Percentiles rank a stretch among this genome's conserved stretches.
Evolutionary conservation across 1,140 invertebrate species (phyloP).

Genomic region (Lordiphosa collinella): DNA sequence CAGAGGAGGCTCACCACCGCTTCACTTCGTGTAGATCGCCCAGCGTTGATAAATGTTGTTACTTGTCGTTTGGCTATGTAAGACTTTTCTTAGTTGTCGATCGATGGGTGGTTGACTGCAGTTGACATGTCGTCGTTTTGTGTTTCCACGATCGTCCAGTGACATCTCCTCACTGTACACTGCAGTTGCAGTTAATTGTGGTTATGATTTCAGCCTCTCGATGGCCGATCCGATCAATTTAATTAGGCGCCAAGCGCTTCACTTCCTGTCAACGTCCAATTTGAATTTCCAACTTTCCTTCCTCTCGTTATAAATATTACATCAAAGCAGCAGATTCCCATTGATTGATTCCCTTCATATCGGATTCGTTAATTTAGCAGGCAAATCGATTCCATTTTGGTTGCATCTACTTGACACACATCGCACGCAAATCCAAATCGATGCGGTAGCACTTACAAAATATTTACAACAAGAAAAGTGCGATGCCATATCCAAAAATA

Average conservation of each 20-base stretch:
- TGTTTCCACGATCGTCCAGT: slow-evolving; percentile 19
- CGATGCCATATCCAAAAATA: slow-evolving; percentile 60
- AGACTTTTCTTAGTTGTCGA: slow-evolving; percentile 46
- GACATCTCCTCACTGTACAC: slow-evolving; percentile 16
- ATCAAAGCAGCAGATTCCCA: slow-evolving; percentile 49
- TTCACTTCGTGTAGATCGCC: slow-evolving; percentile 59
- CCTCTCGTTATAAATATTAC: slow-evolving; percentile 55
- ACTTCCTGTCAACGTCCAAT: slow-evolving; percentile 58
- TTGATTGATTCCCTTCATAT: slow-evolving; percentile 23
- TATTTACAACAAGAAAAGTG: slow-evolving; percentile 26
- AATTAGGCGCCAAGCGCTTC: slow-evolving; percentile 43
- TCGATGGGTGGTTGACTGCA: slow-evolving; percentile 70
- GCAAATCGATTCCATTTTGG: slow-evolving; percentile 61
- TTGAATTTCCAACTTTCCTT: slow-evolving; percentile 61
- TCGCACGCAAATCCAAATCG: slow-evolving; percentile 76
- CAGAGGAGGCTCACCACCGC: slow-evolving; percentile 32
- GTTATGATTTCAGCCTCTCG: slow-evolving; percentile 44
- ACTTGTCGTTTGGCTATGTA: slow-evolving; percentile 70
- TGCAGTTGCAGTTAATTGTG: slow-evolving; percentile 68
- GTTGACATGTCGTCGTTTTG: slow-evolving; percentile 66
- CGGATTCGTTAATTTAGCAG: slow-evolving; percentile 67
- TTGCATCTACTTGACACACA: slow-evolving; percentile 78
- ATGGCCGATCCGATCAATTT: slow-evolving; percentile 11
- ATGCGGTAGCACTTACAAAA: slow-evolving; percentile 72
- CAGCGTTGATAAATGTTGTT: slow-evolving; percentile 77